Base-by-base conservation (phyloP, 2,113 vertebrate species). In the Dendrocopos noguchii region DNA sequence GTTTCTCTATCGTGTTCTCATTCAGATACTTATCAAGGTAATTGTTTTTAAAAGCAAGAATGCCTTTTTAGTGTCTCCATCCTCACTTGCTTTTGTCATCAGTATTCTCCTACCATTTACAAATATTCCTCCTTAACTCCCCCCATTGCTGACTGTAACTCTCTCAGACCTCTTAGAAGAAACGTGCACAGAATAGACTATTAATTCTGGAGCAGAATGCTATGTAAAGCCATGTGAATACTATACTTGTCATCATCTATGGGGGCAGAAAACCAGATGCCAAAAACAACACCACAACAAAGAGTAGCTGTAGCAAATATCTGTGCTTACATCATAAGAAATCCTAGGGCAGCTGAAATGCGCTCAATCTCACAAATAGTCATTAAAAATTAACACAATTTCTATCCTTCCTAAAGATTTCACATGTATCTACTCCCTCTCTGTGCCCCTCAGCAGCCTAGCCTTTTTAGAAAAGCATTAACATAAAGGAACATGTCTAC, bases 41-140 rank as follows among this genome's bases (percentile, higher is more conserved):
- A 72, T 63, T 90, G 44, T 92, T 91, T 95, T 94, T 63, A 71
- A 88, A 85, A 79, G 44, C 56, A 66, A 63, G 50, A 95, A 71
- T 93, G 85, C 88, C 84, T 90, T 68, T 81, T 83, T 85, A 86
- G 20, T 64, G 28, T 73, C 47, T 56, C 10, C 15, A 34, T 72
- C 4, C 18, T 55, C 42, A 53, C 55, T 67, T 68, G 27, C 87
- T 53, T 92, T 91, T 34, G 66, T 71, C 91, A 80, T 84, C 70
- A 56, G 77, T 72, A 74, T 39, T 24, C 59, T 96, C 33, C 55
- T 74, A 52, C 18, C 31, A 52, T 56, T 77, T 63, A 92, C 28
- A 92, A 91, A 83, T 88, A 93, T 12, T 85, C 64, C 56, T 88
- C 78, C 67, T 88, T 66, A 89, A 79, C 29, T 50, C 6, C 61